These are phyloP conservation scores for Rattus rattus DNA, from an alignment of 2,113 vertebrate species.

Conservation along the genomic window DNA sequence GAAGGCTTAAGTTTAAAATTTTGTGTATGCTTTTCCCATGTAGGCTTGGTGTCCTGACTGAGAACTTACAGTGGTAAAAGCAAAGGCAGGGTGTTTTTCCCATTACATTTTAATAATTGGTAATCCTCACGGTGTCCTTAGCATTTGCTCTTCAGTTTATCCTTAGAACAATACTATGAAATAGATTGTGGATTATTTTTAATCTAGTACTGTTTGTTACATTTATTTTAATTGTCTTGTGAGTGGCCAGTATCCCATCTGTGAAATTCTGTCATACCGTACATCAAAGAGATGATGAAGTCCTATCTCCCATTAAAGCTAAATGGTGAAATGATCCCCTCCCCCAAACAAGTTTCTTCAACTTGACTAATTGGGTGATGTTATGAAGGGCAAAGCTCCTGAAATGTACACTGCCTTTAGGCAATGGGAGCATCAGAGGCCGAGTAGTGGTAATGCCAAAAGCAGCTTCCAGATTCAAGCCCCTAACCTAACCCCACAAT, in stretches of 20 bases:
- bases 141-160: not conserved
- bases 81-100: not conserved
- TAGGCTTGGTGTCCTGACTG: not conserved
- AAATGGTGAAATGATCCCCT: not conserved
- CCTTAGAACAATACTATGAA: not conserved
- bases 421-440: not conserved
- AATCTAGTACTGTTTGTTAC: not conserved
- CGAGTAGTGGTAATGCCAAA: not conserved
- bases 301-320: not conserved
- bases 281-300: not conserved
- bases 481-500: not conserved
- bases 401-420: not conserved
- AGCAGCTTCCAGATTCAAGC: not conserved
- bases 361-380: not conserved
- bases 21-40: not conserved
- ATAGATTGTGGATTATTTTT: not conserved
- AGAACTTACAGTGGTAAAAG: not conserved
- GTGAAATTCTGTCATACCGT: not conserved
- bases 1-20: not conserved
- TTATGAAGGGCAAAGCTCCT: not conserved
- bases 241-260: not conserved
- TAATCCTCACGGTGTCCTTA: not conserved
- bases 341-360: not conserved
- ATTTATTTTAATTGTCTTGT: slow-evolving; percentile 4
- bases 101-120: not conserved